Conservation (phyloP, 2,888 invertebrate species). For the Eucera pruinosa region DNA sequence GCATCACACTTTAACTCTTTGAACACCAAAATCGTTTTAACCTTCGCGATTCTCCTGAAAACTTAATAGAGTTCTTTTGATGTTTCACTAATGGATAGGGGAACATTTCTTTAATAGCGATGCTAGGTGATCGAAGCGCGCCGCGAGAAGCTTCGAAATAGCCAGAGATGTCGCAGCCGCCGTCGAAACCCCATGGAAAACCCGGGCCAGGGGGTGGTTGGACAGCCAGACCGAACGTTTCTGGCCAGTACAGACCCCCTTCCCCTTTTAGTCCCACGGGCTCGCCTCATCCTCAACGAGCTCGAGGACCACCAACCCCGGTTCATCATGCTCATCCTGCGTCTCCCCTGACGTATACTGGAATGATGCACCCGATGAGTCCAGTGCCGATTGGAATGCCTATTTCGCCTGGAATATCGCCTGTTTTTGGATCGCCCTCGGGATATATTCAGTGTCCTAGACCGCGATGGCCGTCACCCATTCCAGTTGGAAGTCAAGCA, state of each 20-base stretch:
- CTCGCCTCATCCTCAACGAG: conserved; percentile 79
- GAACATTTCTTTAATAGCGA: conserved; percentile 66
- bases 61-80: no score
- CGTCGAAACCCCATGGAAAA: conserved; percentile 84
- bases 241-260: conserved; percentile 88
- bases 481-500: conserved; percentile 83
- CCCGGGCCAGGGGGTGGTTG: conserved; percentile 82
- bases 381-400: conserved; percentile 88
- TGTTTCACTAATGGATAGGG: no score
- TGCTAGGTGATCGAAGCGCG: conserved; percentile 58
- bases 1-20: no score
- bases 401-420: conserved; percentile 88
- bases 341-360: conserved; percentile 86
- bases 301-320: conserved; percentile 67
- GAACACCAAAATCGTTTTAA: no score
- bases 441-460: conserved; percentile 88
- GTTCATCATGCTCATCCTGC: conserved; percentile 80
- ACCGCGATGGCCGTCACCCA: conserved; percentile 88
- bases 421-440: conserved; percentile 84
- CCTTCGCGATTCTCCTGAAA: no score
- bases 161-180: conserved; percentile 79
- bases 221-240: conserved; percentile 79
- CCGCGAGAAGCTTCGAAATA: conserved; percentile 56
- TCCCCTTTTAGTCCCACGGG: conserved; percentile 92
- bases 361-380: conserved; percentile 81